phyloP scores from a whole-genome alignment of 2,113 vertebrate genomes.

The Perca fluviatilis region DNA sequence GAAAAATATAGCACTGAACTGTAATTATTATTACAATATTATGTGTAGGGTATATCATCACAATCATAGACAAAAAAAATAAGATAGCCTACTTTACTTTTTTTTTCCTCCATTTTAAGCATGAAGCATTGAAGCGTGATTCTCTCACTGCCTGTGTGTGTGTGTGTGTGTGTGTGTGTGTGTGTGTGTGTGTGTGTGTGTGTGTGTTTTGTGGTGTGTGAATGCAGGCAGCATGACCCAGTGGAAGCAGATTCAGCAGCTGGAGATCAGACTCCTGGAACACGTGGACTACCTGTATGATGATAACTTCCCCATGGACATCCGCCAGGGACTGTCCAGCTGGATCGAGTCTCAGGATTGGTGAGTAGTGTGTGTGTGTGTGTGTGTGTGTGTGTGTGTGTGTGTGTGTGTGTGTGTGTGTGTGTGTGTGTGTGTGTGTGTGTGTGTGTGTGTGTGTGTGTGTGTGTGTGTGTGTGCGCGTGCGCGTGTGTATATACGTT shows the following conservation, averaged over 20 bases:
- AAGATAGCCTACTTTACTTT: background rate
- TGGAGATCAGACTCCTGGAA: slow-evolving; percentile 95
- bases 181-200: too few relatives aligned
- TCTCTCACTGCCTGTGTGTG: too few relatives aligned
- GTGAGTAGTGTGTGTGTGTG: slow-evolving; percentile 76
- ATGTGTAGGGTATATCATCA: background rate
- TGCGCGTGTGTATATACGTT: too few relatives aligned
- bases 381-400: background rate
- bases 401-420: background rate
- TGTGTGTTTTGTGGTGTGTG: background rate
- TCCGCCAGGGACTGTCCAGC: slow-evolving; percentile 91
- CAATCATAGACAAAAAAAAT: background rate
- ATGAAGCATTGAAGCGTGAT: too few relatives aligned
- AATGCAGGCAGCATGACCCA: slow-evolving; percentile 90
- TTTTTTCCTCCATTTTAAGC: background rate
- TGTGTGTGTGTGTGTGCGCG: background rate
- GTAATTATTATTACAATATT: too few relatives aligned
- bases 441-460: too few relatives aligned
- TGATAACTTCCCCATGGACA: slow-evolving; percentile 98
- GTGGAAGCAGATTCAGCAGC: slow-evolving; percentile 96
- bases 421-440: background rate
- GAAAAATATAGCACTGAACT: background rate
- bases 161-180: too few relatives aligned
- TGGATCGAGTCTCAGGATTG: slow-evolving; percentile 98
- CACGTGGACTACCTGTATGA: slow-evolving; percentile 97